Base-by-base conservation (phyloP, 2,797 vertebrate genomes). In the Nannoperca obscura region DNA sequence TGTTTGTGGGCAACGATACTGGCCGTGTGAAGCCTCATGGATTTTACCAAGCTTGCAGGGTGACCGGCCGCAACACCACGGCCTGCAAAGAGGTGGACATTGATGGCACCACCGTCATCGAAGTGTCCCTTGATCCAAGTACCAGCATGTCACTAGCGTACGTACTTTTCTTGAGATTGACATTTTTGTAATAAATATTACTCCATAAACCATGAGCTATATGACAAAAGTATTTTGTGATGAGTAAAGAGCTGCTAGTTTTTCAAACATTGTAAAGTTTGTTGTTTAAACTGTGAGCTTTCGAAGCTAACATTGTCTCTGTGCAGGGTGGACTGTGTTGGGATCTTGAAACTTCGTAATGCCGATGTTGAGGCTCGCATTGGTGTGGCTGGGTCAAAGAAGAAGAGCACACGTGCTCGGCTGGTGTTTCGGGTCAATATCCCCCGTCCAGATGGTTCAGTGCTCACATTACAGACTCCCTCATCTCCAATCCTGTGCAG, bases 331-430 rank as follows among this genome's bases (percentile, higher is more conserved):
- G 98, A 99, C 91, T 99, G 98, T 1, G 98, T 99, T 81, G 98
- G 98, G 76, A 98, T 99, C 84, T 85, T 99, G 90, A 99, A 99
- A 93, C 95, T 99, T 62, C 96, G 98, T 76, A 99, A 99, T 53
- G 98, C 98, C 15, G 98, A 99, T 34, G 98, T 99, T 3, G 98
- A 99, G 92, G 98, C 98, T 87, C 96, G 98, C 79, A 99, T 99
- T 66, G 98, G 98, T 32, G 96, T 99, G 73, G 97, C 97, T 0
- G 97, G 98, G 27, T 99, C 98, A 40, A 99, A 99, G 95, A 99
- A 98, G 86, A 99, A 99, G 87, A 99, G 98, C 92, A 99, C 98
- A 15, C 97, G 98, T 1, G 98, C 98, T 61, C 95, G 98, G 71
- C 95, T 99, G 82, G 97, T 99, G 74, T 99, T 99, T 86, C 95